phyloP scores from a whole-genome alignment of 35 echinoderm and acorn worm genomes.

The Diadema setosum region DNA sequence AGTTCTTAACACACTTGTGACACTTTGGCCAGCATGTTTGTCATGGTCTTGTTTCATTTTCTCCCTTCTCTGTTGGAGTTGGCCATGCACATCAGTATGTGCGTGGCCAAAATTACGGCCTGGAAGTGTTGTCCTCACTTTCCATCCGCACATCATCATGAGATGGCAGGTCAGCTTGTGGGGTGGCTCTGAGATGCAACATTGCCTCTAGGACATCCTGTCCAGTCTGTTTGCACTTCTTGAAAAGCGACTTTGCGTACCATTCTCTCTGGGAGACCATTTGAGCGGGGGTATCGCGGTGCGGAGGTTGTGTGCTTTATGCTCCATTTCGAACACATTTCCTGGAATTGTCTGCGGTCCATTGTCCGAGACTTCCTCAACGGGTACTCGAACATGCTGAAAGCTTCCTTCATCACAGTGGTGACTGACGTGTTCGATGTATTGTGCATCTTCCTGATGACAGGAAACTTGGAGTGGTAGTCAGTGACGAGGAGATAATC shows the following conservation, averaged over 20 bases:
- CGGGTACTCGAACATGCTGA: constrained; percentile 32
- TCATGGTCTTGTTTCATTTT: too few species aligned
- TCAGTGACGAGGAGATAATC: constrained; percentile 46
- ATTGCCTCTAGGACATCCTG: constrained; percentile 35
- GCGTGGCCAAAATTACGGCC: too few species aligned
- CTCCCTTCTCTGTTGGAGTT: too few species aligned
- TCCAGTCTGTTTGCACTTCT: constrained; percentile 46
- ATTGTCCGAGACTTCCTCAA: constrained; percentile 50
- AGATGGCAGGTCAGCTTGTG: too few species aligned
- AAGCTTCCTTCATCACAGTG: background rate
- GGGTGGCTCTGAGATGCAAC: constrained; percentile 36
- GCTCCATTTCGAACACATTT: constrained; percentile 52
- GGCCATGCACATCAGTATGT: too few species aligned
- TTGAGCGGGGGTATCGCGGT: constrained; percentile 47
- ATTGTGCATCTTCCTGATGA: constrained; percentile 14
- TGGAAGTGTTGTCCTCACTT: too few species aligned
- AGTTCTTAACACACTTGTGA: too few species aligned
- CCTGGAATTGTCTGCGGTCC: constrained; percentile 37
- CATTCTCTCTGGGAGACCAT: constrained; percentile 45
- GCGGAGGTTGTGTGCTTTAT: constrained; percentile 52
- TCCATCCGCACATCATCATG: too few species aligned
- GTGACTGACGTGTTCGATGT: constrained; percentile 30
- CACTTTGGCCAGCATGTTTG: too few species aligned
- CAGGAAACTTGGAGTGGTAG: constrained; percentile 66
- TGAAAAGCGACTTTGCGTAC: constrained; percentile 38